Conservation (phyloP, 2,888 invertebrate genomes). For the Volucella inflata region DNA sequence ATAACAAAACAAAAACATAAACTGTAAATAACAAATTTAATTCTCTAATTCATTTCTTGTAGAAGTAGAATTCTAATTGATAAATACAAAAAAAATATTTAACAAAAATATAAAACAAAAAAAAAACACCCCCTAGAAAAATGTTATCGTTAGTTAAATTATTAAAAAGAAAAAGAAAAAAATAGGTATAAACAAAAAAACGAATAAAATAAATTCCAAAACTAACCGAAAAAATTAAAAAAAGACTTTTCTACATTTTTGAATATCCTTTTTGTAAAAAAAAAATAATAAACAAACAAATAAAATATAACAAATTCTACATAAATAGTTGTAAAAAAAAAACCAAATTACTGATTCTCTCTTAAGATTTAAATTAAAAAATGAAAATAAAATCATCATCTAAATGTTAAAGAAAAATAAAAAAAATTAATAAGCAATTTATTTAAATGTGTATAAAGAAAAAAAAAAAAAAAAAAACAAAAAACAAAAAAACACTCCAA, state of each 20-base stretch:
- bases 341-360: constrained; percentile 62
- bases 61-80: constrained; percentile 70
- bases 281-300: constrained; percentile 40
- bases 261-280: constrained; percentile 73
- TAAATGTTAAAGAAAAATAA: constrained; percentile 64
- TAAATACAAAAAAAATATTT: constrained; percentile 51
- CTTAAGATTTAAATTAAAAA: constrained; percentile 59
- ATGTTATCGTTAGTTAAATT: constrained; percentile 75
- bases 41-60: constrained; percentile 65
- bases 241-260: constrained; percentile 74
- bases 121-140: constrained; percentile 58
- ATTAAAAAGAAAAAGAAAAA: constrained; percentile 67
- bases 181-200: constrained; percentile 28
- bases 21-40: constrained; percentile 63
- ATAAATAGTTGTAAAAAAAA: constrained; percentile 66
- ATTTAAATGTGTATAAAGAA: constrained; percentile 60
- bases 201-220: constrained; percentile 19
- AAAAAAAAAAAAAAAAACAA: constrained; percentile 23
- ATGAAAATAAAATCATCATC: constrained; percentile 44
- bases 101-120: constrained; percentile 28
- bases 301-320: constrained; percentile 59
- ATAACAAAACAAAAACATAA: constrained; percentile 50
- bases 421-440: constrained; percentile 51
- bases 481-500: constrained; percentile 21
- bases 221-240: constrained; percentile 32